A percentile compares a stretch with the other conserved stretches of the same genome.
These are phyloP conservation scores for Astyanax mexicanus DNA, from an alignment of 2,797 vertebrate genomes.

Conservation along the genomic window DNA sequence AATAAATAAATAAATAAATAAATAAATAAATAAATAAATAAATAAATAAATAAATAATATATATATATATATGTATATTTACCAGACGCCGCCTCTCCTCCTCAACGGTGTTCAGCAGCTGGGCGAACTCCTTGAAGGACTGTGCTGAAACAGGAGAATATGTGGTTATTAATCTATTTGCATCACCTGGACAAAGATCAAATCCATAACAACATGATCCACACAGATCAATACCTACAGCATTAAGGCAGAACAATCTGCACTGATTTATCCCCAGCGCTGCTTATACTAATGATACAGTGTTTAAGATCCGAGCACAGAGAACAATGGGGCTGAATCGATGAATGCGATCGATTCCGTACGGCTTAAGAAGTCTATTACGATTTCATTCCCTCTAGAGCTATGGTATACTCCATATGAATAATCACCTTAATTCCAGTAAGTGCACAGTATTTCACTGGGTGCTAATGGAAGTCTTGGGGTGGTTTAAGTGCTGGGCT, in stretches of 20 bases:
- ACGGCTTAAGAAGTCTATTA: not conserved
- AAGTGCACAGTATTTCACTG: not conserved
- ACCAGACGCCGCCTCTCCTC: conserved; percentile 94
- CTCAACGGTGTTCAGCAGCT: conserved; percentile 91
- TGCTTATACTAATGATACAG: conserved; percentile 37
- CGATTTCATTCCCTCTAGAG: conserved; percentile 4
- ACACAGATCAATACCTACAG: conserved; percentile 51
- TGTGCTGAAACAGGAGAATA: conserved; percentile 82
- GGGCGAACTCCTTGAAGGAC: conserved; percentile 95
- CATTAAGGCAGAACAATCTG: conserved; percentile 22
- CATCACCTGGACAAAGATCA: conserved; percentile 35
- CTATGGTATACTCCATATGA: not conserved
- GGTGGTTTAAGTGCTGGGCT: not conserved
- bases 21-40: no score
- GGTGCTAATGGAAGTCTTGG: not conserved
- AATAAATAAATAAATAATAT: no score
- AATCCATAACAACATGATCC: conserved; percentile 24
- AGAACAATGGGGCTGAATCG: conserved; percentile 31
- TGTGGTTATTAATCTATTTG: conserved; percentile 30
- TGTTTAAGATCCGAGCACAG: conserved; percentile 15
- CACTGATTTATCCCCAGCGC: conserved; percentile 41
- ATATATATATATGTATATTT: no score
- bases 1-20: no score
- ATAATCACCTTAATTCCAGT: not conserved
- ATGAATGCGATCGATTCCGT: conserved; percentile 22